These are phyloP conservation scores for Hippolais icterina DNA, from an alignment of 2,113 vertebrate genomes.

Conservation along the genomic window DNA sequence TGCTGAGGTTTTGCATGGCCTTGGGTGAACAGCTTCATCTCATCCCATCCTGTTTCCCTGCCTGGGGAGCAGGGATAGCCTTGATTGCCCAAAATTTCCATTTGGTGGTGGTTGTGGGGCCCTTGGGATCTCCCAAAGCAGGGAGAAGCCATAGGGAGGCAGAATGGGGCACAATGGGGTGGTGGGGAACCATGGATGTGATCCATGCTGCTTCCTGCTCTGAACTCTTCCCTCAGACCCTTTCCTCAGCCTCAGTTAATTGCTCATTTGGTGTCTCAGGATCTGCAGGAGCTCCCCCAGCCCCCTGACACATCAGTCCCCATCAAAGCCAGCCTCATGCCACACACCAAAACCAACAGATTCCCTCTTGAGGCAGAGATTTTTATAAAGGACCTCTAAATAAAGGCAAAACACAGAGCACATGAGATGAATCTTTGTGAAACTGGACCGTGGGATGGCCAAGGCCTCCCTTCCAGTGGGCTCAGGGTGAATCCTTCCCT, in stretches of 20 bases:
- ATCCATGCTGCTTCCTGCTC: not conserved
- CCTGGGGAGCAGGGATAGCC: not conserved
- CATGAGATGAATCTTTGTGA: not conserved
- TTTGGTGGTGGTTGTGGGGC: not conserved
- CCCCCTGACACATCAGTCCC: not conserved
- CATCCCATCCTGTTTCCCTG: not conserved
- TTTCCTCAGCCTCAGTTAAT: not conserved
- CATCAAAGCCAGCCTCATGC: not conserved
- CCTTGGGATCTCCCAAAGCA: not conserved
- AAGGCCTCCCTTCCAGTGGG: not conserved
- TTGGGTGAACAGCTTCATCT: not conserved
- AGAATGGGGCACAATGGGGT: not conserved
- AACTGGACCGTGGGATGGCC: not conserved
- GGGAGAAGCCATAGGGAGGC: not conserved
- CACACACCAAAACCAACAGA: not conserved
- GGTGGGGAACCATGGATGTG: not conserved
- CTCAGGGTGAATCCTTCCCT: not conserved
- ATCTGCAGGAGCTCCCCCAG: not conserved
- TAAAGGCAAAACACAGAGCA: not conserved
- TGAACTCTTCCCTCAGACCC: not conserved
- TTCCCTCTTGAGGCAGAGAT: not conserved
- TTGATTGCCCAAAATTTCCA: not conserved
- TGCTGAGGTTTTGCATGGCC: rapidly evolving
- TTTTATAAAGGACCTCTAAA: not conserved
- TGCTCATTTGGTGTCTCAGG: not conserved